Evolutionary conservation across 2,888 invertebrate genomes (phyloP).

Genomic region (Meteorus cinctellus): DNA sequence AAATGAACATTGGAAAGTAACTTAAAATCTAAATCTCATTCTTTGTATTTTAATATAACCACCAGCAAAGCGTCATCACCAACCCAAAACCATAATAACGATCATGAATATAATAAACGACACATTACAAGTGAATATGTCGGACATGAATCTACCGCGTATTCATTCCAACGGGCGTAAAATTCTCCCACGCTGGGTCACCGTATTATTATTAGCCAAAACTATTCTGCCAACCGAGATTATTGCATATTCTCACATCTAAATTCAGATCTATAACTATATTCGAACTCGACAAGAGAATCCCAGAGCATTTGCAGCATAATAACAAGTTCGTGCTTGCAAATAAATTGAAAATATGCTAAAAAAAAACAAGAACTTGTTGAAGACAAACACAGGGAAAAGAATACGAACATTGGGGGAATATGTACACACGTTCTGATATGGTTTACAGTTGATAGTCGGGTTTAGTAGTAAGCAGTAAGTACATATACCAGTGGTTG

Average conservation of each 20-base stretch:
- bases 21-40: too few species aligned
- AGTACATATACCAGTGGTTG: neutral
- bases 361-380: neutral
- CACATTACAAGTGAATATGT: neutral
- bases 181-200: constrained; percentile 33
- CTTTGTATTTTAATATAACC: too few species aligned
- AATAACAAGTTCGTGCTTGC: neutral
- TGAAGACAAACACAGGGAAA: neutral
- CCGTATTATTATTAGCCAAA: constrained; percentile 31
- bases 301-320: neutral
- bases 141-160: neutral
- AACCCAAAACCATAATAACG: neutral
- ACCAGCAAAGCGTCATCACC: neutral
- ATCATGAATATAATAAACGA: neutral
- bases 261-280: neutral
- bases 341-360: neutral
- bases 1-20: too few species aligned
- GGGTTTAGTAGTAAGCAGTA: neutral
- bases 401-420: neutral
- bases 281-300: neutral
- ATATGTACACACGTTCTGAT: neutral
- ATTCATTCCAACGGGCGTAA: constrained; percentile 18
- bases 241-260: neutral
- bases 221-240: neutral
- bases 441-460: constrained; percentile 8